Percentiles rank a stretch among this genome's conserved stretches.
Conservation (phyloP, 1,140 invertebrate species). For the Drosophila virilis region DNA sequence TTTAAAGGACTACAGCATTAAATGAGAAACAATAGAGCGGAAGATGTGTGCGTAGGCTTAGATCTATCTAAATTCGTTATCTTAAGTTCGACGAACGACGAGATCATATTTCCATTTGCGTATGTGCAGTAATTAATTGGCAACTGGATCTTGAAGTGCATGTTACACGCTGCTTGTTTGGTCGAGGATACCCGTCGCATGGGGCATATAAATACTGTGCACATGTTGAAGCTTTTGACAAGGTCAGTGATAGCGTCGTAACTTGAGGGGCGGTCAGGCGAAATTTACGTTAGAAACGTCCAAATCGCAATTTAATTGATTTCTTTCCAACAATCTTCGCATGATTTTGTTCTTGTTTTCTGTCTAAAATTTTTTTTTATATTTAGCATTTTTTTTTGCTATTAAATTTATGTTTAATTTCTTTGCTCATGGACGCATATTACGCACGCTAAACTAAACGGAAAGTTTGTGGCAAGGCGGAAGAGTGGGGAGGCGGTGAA, state of each 20-base stretch:
- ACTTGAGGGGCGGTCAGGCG: neutral
- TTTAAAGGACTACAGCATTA: no score
- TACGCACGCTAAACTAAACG: conserved; percentile 28
- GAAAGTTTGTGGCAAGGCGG: neutral
- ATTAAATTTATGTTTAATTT: conserved; percentile 43
- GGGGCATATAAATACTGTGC: conserved; percentile 1
- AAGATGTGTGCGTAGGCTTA: no score
- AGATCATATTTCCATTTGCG: no score
- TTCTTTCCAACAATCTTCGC: conserved; percentile 29
- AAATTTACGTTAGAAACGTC: conserved; percentile 9
- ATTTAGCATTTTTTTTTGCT: conserved; percentile 11
- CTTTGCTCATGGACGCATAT: conserved; percentile 30
- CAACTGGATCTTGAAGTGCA: no score
- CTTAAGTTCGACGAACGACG: no score
- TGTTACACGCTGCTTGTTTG: neutral
- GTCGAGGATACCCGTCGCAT: neutral
- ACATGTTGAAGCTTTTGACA: conserved; percentile 53
- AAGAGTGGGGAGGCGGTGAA: neutral
- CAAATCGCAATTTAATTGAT: conserved; percentile 53
- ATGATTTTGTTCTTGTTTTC: conserved; percentile 7
- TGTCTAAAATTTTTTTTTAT: conserved; percentile 10
- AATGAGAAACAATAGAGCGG: no score
- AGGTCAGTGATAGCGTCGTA: conserved; percentile 70
- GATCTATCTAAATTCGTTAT: no score
- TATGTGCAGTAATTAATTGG: no score